Percentiles rank a stretch among this genome's conserved stretches.
These are phyloP conservation scores for Hyperopisus bebe DNA, from an alignment of 2,113 vertebrate species.

Conservation along the genomic window DNA sequence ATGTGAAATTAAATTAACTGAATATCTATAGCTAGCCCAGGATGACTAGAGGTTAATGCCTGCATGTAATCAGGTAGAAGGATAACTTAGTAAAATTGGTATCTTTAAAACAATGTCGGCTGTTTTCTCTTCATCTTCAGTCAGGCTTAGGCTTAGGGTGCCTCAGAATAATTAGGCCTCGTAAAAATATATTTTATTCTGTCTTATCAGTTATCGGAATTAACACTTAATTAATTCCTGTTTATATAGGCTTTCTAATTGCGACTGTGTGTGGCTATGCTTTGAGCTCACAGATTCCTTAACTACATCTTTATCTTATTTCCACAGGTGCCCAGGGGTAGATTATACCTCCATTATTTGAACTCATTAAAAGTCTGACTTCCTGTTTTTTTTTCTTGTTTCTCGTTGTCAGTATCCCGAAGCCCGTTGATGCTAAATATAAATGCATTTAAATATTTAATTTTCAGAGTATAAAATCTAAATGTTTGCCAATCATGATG, in stretches of 20 bases:
- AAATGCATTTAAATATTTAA: not conserved
- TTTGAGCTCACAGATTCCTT: not conserved
- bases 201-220: constrained; percentile 11
- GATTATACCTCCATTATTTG: constrained; percentile 3
- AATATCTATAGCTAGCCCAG: not conserved
- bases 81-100: not conserved
- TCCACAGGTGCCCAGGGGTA: not conserved
- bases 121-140: not conserved
- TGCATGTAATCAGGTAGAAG: not conserved
- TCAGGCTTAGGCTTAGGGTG: not conserved
- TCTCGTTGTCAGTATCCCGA: not conserved
- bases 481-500: not conserved
- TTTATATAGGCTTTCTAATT: constrained; percentile 18
- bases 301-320: constrained; percentile 19
- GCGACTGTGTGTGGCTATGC: not conserved
- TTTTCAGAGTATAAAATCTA: not conserved
- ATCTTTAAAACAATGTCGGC: not conserved
- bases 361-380: constrained; percentile 18
- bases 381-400: not conserved
- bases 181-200: constrained; percentile 8
- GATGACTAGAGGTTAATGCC: not conserved
- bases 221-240: constrained; percentile 17
- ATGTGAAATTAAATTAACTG: not conserved
- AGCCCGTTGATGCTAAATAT: not conserved
- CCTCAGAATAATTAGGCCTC: not conserved